Evolutionary conservation across 1,140 invertebrate species (phyloP).

Genomic region (Drosophila seguyi): DNA sequence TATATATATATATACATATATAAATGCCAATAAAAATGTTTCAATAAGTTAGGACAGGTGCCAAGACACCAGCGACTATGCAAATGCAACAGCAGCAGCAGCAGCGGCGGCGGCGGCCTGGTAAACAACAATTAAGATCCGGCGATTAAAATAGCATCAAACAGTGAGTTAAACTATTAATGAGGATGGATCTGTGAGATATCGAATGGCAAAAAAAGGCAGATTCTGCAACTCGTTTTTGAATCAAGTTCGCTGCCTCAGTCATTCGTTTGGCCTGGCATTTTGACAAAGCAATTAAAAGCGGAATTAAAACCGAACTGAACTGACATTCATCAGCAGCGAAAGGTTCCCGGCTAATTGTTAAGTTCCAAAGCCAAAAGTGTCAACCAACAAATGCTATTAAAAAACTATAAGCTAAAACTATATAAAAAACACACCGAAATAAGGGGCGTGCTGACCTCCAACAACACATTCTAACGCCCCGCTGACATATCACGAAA

Average conservation of each 20-base stretch:
- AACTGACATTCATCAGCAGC: constrained; percentile 33
- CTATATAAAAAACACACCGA: background rate
- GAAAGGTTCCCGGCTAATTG: constrained; percentile 49
- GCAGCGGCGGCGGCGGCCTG: background rate
- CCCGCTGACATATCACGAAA: constrained; percentile 79
- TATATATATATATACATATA: constrained; percentile 2
- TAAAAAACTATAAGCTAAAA: constrained; percentile 6
- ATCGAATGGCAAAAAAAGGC: constrained; percentile 2
- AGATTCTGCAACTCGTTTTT: constrained; percentile 49
- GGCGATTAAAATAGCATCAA: constrained; percentile 9
- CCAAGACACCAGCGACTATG: constrained; percentile 37
- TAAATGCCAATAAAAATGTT: constrained; percentile 53
- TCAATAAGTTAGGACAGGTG: constrained; percentile 59
- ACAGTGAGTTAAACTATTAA: constrained; percentile 38
- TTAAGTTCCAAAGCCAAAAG: constrained; percentile 34
- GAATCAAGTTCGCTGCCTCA: constrained; percentile 52
- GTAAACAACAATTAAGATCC: constrained; percentile 35
- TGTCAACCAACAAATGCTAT: constrained; percentile 33
- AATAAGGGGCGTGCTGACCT: constrained; percentile 36
- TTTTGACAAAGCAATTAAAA: constrained; percentile 52
- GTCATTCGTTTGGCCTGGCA: constrained; percentile 44
- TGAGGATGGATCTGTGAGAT: constrained; percentile 11
- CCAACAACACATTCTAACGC: constrained; percentile 70
- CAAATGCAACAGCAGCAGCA: constrained; percentile 24
- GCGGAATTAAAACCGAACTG: constrained; percentile 14